phyloP scores from a whole-genome alignment of 2,888 invertebrate species.

The Pyrrhosoma nymphula region DNA sequence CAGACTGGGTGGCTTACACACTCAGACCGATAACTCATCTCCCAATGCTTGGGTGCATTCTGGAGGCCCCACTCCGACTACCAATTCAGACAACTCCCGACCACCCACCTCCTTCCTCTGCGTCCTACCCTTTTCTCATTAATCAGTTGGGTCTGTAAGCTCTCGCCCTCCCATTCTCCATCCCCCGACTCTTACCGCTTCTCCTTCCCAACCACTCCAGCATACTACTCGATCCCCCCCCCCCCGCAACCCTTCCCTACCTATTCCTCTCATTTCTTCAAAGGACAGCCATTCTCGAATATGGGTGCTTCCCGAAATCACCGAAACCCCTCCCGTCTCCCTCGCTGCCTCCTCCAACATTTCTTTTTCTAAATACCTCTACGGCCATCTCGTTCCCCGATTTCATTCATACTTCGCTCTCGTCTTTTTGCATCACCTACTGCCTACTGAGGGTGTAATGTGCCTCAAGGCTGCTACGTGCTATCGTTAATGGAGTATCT shows the following conservation, averaged over 20 bases:
- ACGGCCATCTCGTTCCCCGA: background rate
- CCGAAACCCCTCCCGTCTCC: background rate
- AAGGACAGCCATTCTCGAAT: conserved; percentile 42
- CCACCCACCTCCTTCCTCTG: background rate
- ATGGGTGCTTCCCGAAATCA: conserved; percentile 21
- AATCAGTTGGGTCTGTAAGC: conserved; percentile 60
- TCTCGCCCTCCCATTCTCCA: background rate
- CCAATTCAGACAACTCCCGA: conserved; percentile 40
- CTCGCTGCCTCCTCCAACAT: background rate
- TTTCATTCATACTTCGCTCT: background rate
- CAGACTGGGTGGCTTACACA: conserved; percentile 40
- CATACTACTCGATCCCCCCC: background rate
- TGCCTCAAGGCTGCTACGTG: background rate
- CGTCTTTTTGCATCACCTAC: background rate
- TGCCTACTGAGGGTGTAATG: background rate
- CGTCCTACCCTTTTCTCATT: conserved; percentile 58
- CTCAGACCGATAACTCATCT: conserved; percentile 66
- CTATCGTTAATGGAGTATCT: background rate
- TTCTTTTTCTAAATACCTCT: background rate
- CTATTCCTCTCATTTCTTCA: conserved; percentile 40
- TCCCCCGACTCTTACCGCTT: too few species aligned
- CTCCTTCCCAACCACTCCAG: background rate
- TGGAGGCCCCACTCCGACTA: conserved; percentile 12
- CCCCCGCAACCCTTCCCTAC: background rate
- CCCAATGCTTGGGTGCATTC: conserved; percentile 49